phyloP scores from a whole-genome alignment of 2,113 vertebrate genomes.

The Tupaia tana region DNA sequence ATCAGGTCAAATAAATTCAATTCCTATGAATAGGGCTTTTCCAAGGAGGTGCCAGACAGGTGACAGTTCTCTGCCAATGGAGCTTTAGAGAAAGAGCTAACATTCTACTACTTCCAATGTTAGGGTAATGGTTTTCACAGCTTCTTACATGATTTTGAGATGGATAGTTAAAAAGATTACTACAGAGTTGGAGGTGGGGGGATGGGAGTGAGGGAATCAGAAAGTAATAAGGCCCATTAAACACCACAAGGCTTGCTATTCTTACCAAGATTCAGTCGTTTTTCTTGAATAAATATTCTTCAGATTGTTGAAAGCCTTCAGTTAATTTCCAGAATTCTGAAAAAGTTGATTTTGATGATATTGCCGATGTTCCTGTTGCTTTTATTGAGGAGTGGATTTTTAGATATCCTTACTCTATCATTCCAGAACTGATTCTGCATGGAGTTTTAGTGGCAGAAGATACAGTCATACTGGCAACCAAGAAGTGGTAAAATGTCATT shows the following conservation, averaged over 20 bases:
- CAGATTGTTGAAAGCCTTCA: not conserved
- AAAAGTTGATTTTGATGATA: conserved; percentile 15
- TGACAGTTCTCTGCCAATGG: not conserved
- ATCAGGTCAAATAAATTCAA: not conserved
- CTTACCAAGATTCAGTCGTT: not conserved
- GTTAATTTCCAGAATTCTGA: not conserved
- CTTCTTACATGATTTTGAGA: not conserved
- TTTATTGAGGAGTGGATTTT: not conserved
- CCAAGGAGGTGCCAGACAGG: no score
- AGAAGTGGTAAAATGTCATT: not conserved
- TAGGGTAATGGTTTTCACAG: not conserved
- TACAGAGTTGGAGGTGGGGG: no score
- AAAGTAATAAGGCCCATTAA: not conserved
- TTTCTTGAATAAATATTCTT: not conserved
- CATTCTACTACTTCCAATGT: not conserved
- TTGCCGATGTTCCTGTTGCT: not conserved
- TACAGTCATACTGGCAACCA: not conserved
- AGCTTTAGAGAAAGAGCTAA: not conserved
- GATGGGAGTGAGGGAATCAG: no score
- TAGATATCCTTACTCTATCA: not conserved
- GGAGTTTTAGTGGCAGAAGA: conserved; percentile 23
- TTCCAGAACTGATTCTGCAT: not conserved
- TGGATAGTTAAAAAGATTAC: no score
- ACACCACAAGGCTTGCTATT: not conserved
- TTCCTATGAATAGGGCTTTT: no score